Evolutionary conservation across 2,113 vertebrate genomes (phyloP), one percentile per base, ranked within the genome.

Genomic region (Neotragus moschatus): DNA sequence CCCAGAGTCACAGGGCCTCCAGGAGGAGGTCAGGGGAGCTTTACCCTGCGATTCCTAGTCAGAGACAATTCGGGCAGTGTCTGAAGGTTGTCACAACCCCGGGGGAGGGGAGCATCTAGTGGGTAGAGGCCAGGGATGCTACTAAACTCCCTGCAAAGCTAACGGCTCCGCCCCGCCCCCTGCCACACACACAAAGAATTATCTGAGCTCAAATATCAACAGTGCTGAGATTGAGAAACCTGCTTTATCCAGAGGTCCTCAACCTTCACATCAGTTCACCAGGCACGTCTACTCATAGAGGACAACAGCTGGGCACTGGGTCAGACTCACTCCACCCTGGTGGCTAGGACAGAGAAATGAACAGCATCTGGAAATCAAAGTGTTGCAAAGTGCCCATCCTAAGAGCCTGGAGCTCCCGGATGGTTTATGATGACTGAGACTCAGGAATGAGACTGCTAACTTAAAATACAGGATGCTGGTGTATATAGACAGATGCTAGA

Each of bases 151-250:
- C 53, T 51, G 15, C 55, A 45, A 26, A 3, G 23, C 51, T 26
- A 7, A 28, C 12, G 1, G 15, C 43, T 21, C 5, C 5, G 14
- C 7, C 17, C 30, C 9, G 2, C 0, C n/a, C 3, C 28, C 15
- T 4, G 2, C 21, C 17, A 12, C 49, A 43, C 61, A 33, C 47
- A 1, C 21, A 7, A 47, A 53, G 47, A 43, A 33, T n/a, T 5
- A 58, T 14, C 70, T 23, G 33, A 39, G 33, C 17, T 19, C 17
- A 45, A 75, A 90, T 15, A 55, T 91, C 53, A 88, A 30, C 17
- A 75, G 66, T 7, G 58, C n/a, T 5, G 11, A 63, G 25, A 53
- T 45, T 91, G 60, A 82, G 66, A 60, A 56, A 60, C 23, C 30
- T 51, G 45, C 23, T 56, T 43, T 82, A 28, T 25, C 33, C 80